Evolutionary conservation across 2,113 vertebrate genomes (phyloP).

Genomic region (Anguilla japonica): DNA sequence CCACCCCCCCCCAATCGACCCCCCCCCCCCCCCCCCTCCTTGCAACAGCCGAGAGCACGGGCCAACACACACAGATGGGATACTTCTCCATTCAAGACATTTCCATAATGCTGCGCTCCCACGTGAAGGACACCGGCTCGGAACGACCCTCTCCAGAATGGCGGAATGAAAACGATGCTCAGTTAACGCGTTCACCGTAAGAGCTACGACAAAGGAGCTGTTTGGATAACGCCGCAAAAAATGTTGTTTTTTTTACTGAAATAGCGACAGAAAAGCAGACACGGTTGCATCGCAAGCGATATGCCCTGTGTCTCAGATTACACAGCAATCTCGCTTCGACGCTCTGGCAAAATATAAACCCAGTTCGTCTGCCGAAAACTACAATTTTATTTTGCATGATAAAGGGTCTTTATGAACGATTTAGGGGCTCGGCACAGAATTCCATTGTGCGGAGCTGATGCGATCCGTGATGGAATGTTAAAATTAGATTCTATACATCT

Average conservation of each 20-base stretch:
- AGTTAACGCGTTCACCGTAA: neutral
- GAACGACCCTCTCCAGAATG: slow-evolving; percentile 45
- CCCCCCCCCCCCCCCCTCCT: slow-evolving; percentile 19
- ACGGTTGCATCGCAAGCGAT: neutral
- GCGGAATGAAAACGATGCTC: slow-evolving; percentile 28
- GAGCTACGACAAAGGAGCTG: slow-evolving; percentile 4
- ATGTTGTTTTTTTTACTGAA: neutral
- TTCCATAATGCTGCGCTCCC: slow-evolving; percentile 38
- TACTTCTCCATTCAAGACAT: slow-evolving; percentile 31
- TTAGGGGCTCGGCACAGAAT: neutral
- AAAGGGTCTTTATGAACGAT: slow-evolving; percentile 3
- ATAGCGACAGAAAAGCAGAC: neutral
- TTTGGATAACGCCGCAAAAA: neutral
- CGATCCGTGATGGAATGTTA: slow-evolving; percentile 33
- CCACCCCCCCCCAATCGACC: slow-evolving; percentile 33
- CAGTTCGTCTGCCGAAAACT: slow-evolving; percentile 39
- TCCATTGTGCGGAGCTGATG: slow-evolving; percentile 13
- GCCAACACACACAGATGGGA: neutral
- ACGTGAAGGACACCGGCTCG: slow-evolving; percentile 30
- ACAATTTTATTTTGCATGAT: slow-evolving; percentile 14
- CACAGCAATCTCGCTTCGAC: slow-evolving; percentile 6
- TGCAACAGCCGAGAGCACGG: slow-evolving; percentile 21
- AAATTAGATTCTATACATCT: slow-evolving; percentile 47
- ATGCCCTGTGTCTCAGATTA: neutral
- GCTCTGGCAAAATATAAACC: slow-evolving; percentile 33